phyloP scores from a whole-genome alignment of 35 echinoderm and acorn worm genomes.

The Chiridota heheva region DNA sequence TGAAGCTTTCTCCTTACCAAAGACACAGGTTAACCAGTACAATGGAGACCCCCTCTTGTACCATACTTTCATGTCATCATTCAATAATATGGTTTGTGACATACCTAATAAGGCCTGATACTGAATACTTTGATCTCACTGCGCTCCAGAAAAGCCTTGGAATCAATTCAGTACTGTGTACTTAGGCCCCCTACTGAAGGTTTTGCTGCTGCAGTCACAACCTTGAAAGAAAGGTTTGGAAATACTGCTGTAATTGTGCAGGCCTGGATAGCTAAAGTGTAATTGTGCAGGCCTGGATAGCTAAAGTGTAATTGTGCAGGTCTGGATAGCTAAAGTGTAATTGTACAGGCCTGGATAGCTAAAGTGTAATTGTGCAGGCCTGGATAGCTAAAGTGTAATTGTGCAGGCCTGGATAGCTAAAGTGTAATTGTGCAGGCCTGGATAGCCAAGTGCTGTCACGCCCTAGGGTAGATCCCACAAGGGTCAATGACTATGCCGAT shows the following conservation, averaged over 20 bases:
- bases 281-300: too few relatives aligned
- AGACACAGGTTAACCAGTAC: conserved; percentile 10
- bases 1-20: conserved; percentile 17
- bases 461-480: not conserved
- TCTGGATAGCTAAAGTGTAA: too few relatives aligned
- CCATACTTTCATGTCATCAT: conserved; percentile 23
- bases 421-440: not conserved
- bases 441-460: not conserved
- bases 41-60: conserved; percentile 12
- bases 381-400: too few relatives aligned
- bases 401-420: too few relatives aligned
- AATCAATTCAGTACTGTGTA: conserved; percentile 23
- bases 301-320: too few relatives aligned
- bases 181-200: conserved; percentile 12
- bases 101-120: not conserved
- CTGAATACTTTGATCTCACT: conserved; percentile 14
- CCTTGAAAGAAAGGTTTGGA: conserved; percentile 9
- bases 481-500: conserved; percentile 3
- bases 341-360: too few relatives aligned
- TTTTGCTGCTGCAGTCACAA: not conserved
- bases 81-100: conserved; percentile 14
- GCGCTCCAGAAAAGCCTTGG: not conserved
- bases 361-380: too few relatives aligned
- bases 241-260: not conserved
- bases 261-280: too few relatives aligned